Percentiles rank a stretch among this genome's conserved stretches.
phyloP scores from a whole-genome alignment of 1,140 invertebrate species.

The Aphaenogaster rudis region DNA sequence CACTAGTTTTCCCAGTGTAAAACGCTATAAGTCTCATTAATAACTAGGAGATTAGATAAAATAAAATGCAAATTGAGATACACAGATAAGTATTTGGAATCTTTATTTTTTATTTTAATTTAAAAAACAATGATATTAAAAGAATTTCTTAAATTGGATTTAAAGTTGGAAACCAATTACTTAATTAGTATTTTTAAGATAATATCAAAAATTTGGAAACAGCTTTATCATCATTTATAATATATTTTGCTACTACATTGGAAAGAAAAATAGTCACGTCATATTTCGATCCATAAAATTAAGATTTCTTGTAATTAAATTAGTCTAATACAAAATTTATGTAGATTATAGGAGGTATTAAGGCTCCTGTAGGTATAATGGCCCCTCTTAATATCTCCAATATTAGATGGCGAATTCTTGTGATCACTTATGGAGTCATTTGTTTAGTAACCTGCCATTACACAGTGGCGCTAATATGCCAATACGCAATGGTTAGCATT shows the following conservation, averaged over 20 bases:
- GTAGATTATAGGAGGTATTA: too few species aligned
- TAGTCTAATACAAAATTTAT: neutral
- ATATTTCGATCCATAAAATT: neutral
- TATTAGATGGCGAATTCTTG: too few species aligned
- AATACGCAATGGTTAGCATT: too few species aligned
- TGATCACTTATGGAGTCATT: too few species aligned
- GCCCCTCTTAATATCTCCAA: too few species aligned
- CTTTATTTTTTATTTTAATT: neutral
- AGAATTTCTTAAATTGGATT: neutral
- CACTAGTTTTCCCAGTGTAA: too few species aligned
- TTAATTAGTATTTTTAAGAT: neutral
- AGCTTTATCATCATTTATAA: neutral
- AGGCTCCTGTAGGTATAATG: too few species aligned
- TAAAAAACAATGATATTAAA: neutral
- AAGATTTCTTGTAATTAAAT: neutral
- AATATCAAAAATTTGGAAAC: neutral
- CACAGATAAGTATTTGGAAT: neutral
- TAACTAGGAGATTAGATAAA: constrained; percentile 2
- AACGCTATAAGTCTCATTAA: neutral
- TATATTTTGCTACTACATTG: neutral
- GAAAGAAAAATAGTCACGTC: neutral
- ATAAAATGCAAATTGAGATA: neutral
- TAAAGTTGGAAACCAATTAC: neutral
- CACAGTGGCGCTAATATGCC: too few species aligned
- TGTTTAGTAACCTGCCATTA: too few species aligned